These are phyloP conservation scores for Andrena praecox DNA, from an alignment of 2,888 invertebrate species.

Conservation along the genomic window DNA sequence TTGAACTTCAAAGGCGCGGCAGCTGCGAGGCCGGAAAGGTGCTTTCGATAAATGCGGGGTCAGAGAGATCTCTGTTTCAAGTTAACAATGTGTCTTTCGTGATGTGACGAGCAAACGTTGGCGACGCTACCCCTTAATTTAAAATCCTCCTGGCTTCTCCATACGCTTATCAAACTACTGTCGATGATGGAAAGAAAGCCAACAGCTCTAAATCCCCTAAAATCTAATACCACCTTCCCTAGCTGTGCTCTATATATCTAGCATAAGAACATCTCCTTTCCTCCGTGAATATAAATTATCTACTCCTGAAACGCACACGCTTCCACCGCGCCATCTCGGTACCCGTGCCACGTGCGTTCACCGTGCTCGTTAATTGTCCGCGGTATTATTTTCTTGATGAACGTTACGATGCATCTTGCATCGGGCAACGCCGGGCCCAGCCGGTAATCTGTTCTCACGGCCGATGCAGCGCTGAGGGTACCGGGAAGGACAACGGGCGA, in stretches of 20 bases:
- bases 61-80: not conserved
- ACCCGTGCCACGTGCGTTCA: slow-evolving; percentile 4
- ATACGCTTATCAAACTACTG: too few species aligned
- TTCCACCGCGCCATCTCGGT: slow-evolving; percentile 10
- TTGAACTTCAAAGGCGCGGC: slow-evolving; percentile 13
- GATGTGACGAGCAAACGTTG: not conserved
- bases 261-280: not conserved
- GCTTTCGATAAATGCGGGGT: not conserved
- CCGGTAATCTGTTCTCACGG: slow-evolving; percentile 55
- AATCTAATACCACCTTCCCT: too few species aligned
- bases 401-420: slow-evolving; percentile 41
- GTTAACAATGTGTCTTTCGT: not conserved
- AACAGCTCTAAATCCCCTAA: too few species aligned
- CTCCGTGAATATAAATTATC: too few species aligned
- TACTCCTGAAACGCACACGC: too few species aligned
- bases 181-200: too few species aligned
- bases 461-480: slow-evolving; percentile 19
- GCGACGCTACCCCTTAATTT: not conserved
- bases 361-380: slow-evolving; percentile 35
- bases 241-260: too few species aligned
- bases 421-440: slow-evolving; percentile 17
- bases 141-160: not conserved
- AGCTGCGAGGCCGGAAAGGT: not conserved
- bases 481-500: slow-evolving; percentile 39
- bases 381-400: slow-evolving; percentile 43